A percentile compares a stretch with the other conserved stretches of the same genome.
phyloP scores from a whole-genome alignment of 2,888 invertebrate genomes.

The Perithous albicinctus region DNA sequence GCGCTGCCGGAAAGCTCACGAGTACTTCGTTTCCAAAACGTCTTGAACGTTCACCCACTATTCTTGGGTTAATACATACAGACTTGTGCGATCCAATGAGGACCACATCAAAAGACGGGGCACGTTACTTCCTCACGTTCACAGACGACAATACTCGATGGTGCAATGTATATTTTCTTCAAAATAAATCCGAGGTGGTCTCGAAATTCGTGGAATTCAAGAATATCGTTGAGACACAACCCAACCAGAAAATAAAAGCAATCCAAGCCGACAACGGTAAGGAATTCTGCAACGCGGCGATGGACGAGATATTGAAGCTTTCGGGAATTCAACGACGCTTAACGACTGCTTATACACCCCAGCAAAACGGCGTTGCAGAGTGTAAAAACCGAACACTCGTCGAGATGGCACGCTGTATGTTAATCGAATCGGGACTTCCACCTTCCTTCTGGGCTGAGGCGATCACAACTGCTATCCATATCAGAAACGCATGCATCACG shows the following conservation, averaged over 20 bases:
- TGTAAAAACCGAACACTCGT: too few relatives aligned
- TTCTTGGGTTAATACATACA: conserved; percentile 69
- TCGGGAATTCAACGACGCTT: conserved; percentile 50
- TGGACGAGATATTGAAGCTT: too few relatives aligned
- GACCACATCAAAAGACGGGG: conserved; percentile 7
- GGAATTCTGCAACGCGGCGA: conserved; percentile 24
- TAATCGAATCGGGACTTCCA: conserved; percentile 69
- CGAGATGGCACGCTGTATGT: conserved; percentile 70
- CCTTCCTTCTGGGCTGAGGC: conserved; percentile 72
- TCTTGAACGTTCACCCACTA: background rate
- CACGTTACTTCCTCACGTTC: conserved; percentile 57
- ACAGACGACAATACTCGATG: conserved; percentile 67
- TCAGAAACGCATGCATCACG: conserved; percentile 60
- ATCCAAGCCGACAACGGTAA: conserved; percentile 27
- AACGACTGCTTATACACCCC: conserved; percentile 58
- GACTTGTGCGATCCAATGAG: conserved; percentile 67
- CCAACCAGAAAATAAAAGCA: conserved; percentile 22
- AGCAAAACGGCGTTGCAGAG: conserved; percentile 69
- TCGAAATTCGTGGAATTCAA: conserved; percentile 26
- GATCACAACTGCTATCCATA: conserved; percentile 64
- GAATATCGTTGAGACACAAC: conserved; percentile 24
- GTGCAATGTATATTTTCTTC: conserved; percentile 58
- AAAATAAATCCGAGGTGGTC: conserved; percentile 27
- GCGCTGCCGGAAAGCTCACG: conserved; percentile 28
- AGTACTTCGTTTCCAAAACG: conserved; percentile 6